Conservation (phyloP, 2,797 vertebrate genomes). For the Notolabrus celidotus region DNA sequence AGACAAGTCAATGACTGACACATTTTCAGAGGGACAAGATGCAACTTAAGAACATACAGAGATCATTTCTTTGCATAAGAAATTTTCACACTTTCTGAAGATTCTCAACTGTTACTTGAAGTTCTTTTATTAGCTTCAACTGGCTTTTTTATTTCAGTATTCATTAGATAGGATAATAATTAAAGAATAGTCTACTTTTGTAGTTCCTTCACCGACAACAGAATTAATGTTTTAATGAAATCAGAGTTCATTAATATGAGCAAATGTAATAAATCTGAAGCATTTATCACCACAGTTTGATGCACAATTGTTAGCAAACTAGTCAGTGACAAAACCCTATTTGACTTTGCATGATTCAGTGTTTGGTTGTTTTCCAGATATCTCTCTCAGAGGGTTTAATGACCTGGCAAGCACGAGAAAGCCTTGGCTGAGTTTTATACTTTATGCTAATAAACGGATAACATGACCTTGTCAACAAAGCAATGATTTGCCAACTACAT, state of each 20-base stretch:
- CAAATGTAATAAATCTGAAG: conserved; percentile 1
- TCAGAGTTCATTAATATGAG: conserved; percentile 13
- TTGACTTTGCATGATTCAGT: conserved; percentile 36
- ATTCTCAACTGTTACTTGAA: too few relatives aligned
- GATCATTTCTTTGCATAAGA: too few relatives aligned
- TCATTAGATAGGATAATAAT: too few relatives aligned
- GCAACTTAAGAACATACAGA: too few relatives aligned
- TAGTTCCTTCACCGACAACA: not conserved
- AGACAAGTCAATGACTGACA: not conserved
- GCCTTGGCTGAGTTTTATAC: conserved; percentile 55
- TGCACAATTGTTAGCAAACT: conserved; percentile 4
- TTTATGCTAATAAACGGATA: conserved; percentile 59
- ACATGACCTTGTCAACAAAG: conserved; percentile 54
- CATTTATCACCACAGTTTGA: conserved; percentile 10
- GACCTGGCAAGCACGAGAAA: conserved; percentile 57
- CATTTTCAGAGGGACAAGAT: not conserved
- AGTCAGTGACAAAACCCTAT: conserved; percentile 23
- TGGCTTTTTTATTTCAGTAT: too few relatives aligned
- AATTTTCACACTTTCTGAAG: too few relatives aligned
- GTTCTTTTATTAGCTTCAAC: too few relatives aligned
- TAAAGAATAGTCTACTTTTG: too few relatives aligned
- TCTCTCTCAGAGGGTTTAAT: conserved; percentile 55
- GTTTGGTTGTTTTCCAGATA: conserved; percentile 60
- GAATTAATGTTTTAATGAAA: not conserved
- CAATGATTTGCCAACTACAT: conserved; percentile 14